Conservation (phyloP, 2,888 invertebrate species). For the Stenurella melanura region DNA sequence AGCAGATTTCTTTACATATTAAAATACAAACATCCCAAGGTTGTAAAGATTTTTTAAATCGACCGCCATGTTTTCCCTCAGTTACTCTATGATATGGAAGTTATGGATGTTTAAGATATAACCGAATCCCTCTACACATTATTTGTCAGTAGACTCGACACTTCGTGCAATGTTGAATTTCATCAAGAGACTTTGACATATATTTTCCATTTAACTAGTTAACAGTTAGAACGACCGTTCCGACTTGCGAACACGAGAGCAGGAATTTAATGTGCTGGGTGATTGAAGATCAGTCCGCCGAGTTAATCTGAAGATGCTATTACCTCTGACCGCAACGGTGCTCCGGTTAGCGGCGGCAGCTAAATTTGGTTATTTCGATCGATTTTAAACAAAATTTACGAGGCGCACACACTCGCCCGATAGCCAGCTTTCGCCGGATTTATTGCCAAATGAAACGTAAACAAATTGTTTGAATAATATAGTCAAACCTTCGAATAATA, state of each 20-base stretch:
- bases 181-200: background rate
- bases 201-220: constrained; percentile 9
- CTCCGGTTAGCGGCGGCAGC: background rate
- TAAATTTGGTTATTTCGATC: constrained; percentile 15
- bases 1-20: too few species aligned
- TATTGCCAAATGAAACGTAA: constrained; percentile 60
- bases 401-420: constrained; percentile 52
- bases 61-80: too few species aligned
- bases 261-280: background rate
- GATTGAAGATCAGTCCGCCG: constrained; percentile 11
- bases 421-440: constrained; percentile 54
- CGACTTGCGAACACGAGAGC: background rate
- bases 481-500: constrained; percentile 47
- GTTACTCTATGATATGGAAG: too few species aligned
- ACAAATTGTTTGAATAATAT: constrained; percentile 58
- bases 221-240: background rate
- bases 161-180: background rate
- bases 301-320: constrained; percentile 29
- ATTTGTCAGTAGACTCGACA: background rate
- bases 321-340: constrained; percentile 15
- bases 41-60: too few species aligned
- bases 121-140: too few species aligned
- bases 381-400: constrained; percentile 52
- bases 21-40: too few species aligned
- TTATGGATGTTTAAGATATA: too few species aligned